Evolutionary conservation across 2,113 vertebrate genomes (phyloP).

Genomic region (Prietella phreatophila): DNA sequence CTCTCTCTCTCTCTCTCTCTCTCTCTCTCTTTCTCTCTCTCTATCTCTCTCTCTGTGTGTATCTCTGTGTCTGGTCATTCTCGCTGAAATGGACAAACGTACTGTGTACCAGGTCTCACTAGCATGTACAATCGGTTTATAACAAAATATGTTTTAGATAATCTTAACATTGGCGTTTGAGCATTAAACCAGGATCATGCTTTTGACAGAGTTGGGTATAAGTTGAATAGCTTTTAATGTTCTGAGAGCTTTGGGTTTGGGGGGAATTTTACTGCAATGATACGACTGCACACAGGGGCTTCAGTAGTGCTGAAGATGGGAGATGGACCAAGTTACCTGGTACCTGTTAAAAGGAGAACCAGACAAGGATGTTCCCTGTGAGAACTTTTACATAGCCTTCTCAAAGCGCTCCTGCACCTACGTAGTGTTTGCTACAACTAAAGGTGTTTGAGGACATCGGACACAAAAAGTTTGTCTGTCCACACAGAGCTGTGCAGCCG

Average conservation of each 20-base stretch:
- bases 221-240: background rate
- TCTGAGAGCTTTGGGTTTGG: background rate
- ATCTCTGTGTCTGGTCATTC: background rate
- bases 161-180: background rate
- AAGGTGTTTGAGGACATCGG: background rate
- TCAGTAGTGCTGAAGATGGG: background rate
- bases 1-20: slow-evolving; percentile 40
- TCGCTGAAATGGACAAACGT: background rate
- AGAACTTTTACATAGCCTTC: background rate
- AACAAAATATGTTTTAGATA: background rate
- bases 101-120: background rate
- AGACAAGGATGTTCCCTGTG: background rate
- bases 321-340: background rate
- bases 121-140: background rate
- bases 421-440: background rate
- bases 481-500: background rate
- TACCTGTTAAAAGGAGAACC: background rate
- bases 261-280: background rate
- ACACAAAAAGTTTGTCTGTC: background rate
- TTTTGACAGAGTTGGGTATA: background rate
- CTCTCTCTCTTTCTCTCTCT: slow-evolving; percentile 33
- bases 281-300: background rate
- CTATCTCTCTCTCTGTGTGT: background rate
- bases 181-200: background rate
- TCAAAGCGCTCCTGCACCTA: background rate